Conservation (phyloP, 2,888 invertebrate species). For the Drosophila lacicola region DNA sequence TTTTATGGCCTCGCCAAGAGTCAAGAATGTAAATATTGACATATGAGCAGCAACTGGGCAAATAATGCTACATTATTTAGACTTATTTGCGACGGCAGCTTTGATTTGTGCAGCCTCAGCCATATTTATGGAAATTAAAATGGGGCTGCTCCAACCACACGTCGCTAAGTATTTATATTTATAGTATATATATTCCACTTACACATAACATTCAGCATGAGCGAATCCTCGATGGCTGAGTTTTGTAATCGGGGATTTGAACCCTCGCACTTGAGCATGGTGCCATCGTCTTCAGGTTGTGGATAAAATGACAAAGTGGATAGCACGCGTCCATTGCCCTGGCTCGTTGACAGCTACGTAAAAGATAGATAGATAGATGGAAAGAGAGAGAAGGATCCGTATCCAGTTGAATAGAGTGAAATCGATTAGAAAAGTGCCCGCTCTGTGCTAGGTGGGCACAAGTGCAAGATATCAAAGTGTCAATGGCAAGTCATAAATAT, state of each 20-base stretch:
- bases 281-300: constrained; percentile 93
- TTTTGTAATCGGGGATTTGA: constrained; percentile 92
- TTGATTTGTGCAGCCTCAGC: constrained; percentile 63
- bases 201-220: constrained; percentile 95
- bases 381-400: too few species aligned
- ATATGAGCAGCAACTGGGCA: constrained; percentile 58
- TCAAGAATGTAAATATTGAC: constrained; percentile 68
- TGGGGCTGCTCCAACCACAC: constrained; percentile 7
- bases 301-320: constrained; percentile 93
- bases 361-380: background rate
- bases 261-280: constrained; percentile 93
- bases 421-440: constrained; percentile 79
- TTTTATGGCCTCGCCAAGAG: constrained; percentile 63
- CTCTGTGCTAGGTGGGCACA: constrained; percentile 23
- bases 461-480: constrained; percentile 62
- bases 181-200: constrained; percentile 86
- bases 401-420: constrained; percentile 51
- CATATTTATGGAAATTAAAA: constrained; percentile 70
- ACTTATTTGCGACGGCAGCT: constrained; percentile 64
- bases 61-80: constrained; percentile 75
- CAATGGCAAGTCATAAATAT: constrained; percentile 68
- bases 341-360: constrained; percentile 87
- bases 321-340: constrained; percentile 90
- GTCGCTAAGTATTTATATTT: background rate
- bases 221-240: constrained; percentile 91